These are phyloP conservation scores for Vidua macroura DNA, from an alignment of 2,113 vertebrate genomes.

Conservation along the genomic window DNA sequence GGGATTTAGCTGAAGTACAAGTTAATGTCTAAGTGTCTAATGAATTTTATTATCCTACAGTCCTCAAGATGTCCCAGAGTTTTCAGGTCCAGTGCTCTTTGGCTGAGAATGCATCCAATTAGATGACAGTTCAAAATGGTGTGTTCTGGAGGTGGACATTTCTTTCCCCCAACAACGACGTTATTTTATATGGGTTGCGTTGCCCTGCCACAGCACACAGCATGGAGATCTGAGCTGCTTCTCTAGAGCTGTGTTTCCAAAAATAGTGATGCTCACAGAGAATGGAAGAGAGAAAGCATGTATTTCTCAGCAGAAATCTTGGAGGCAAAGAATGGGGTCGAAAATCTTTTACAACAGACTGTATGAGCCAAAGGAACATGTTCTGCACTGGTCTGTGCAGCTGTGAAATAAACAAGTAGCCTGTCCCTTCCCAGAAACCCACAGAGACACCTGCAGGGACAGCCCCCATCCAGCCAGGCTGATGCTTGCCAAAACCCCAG, in stretches of 20 bases:
- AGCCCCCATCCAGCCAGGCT: neutral
- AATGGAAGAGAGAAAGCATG: neutral
- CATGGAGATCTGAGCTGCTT: neutral
- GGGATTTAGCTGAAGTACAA: neutral
- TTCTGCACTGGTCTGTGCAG: neutral
- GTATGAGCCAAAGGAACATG: neutral
- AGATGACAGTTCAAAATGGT: neutral
- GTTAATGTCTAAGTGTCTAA: neutral
- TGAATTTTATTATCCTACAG: neutral
- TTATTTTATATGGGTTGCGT: rapidly evolving
- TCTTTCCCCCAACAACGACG: neutral
- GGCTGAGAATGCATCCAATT: neutral
- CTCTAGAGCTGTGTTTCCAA: neutral
- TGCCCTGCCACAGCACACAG: neutral
- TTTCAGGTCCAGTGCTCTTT: neutral
- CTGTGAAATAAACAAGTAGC: neutral
- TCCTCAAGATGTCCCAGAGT: neutral
- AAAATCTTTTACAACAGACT: neutral
- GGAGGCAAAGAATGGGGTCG: neutral
- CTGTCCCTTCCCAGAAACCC: neutral
- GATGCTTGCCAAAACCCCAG: neutral
- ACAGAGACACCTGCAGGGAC: neutral
- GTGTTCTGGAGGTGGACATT: neutral
- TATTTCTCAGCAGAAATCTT: neutral
- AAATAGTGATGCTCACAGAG: neutral